Conservation (phyloP, 1,140 invertebrate genomes). For the Choristoneura fumiferana region DNA sequence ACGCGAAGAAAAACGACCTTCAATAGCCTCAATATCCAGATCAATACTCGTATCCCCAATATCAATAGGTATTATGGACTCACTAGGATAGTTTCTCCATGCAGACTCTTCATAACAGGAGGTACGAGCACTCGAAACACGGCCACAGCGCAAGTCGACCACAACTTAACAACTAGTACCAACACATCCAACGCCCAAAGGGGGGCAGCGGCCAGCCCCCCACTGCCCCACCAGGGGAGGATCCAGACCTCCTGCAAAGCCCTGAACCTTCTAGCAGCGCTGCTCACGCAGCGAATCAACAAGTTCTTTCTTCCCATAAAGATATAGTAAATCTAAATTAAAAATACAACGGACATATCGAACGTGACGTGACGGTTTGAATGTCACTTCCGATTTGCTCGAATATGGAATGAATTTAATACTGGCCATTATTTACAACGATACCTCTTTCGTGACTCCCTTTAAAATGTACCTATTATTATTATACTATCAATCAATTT, state of each 20-base stretch:
- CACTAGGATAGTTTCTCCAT: constrained; percentile 65
- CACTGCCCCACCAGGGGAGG: constrained; percentile 61
- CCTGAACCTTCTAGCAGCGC: constrained; percentile 57
- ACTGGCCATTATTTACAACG: not conserved
- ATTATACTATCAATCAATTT: too few species aligned
- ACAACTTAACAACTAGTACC: constrained; percentile 57
- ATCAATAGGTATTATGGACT: too few species aligned
- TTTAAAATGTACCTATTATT: too few species aligned
- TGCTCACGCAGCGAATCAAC: constrained; percentile 47
- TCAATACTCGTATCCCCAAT: too few species aligned
- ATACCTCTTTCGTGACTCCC: not conserved
- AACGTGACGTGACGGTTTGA: not conserved
- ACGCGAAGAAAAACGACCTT: too few species aligned
- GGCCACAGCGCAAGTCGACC: constrained; percentile 49
- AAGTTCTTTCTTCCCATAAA: constrained; percentile 57
- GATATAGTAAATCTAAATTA: constrained; percentile 36
- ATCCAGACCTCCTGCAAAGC: constrained; percentile 59
- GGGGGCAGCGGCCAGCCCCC: constrained; percentile 47
- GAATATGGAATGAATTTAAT: not conserved
- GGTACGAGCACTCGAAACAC: constrained; percentile 48
- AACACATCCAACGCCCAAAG: constrained; percentile 56
- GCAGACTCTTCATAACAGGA: constrained; percentile 54
- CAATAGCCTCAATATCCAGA: too few species aligned
- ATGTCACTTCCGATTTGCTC: not conserved
- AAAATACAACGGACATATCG: constrained; percentile 25